Evolutionary conservation across 2,113 vertebrate species (phyloP).

Genomic region (Gnathonemus longibarbis): DNA sequence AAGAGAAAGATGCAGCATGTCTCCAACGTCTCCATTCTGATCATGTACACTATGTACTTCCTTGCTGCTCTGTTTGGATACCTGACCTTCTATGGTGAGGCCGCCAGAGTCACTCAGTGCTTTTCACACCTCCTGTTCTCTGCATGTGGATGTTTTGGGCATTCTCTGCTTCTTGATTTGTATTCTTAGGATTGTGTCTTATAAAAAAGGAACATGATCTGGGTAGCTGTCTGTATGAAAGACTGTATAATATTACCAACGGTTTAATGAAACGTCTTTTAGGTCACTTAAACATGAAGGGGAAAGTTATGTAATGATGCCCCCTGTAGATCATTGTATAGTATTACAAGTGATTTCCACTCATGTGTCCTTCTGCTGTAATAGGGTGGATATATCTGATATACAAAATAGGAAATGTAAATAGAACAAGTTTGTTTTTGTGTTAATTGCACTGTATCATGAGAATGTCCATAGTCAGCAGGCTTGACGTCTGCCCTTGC

Average conservation of each 20-base stretch:
- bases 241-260: background rate
- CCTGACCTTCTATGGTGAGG: conserved; percentile 92
- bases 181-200: background rate
- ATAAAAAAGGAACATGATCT: background rate
- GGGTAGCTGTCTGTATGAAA: background rate
- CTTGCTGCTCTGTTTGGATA: conserved; percentile 95
- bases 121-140: background rate
- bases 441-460: background rate
- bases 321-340: background rate
- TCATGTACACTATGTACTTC: conserved; percentile 98
- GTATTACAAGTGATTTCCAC: background rate
- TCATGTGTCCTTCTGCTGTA: background rate
- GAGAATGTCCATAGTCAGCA: background rate
- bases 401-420: background rate
- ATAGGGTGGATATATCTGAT: background rate
- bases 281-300: background rate
- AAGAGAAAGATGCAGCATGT: conserved; percentile 89
- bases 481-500: background rate
- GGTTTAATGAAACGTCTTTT: background rate
- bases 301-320: background rate
- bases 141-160: background rate
- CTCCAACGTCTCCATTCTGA: conserved; percentile 85
- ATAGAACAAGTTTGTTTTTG: background rate
- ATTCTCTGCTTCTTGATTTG: background rate
- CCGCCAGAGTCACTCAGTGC: background rate